These are phyloP conservation scores for Theodoxus fluviatilis DNA, from an alignment of 2,888 invertebrate species.

Conservation along the genomic window DNA sequence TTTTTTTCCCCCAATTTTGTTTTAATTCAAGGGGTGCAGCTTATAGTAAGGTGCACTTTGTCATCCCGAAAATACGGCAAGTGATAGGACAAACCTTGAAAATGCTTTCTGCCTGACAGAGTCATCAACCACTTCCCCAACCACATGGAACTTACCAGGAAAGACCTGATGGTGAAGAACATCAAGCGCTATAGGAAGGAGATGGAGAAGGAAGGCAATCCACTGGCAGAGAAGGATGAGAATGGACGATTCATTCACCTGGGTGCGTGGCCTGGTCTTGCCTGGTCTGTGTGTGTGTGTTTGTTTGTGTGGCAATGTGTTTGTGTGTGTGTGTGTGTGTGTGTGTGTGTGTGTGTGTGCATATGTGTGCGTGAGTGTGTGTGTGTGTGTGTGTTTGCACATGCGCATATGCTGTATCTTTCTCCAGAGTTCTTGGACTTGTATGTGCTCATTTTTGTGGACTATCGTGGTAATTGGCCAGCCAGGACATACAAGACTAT, in stretches of 20 bases:
- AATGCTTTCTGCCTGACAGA: too few relatives aligned
- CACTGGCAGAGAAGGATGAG: constrained; percentile 84
- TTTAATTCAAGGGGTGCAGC: too few relatives aligned
- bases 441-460: too few relatives aligned
- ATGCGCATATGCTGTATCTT: too few relatives aligned
- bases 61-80: too few relatives aligned
- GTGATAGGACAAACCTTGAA: constrained; percentile 18
- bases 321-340: neutral
- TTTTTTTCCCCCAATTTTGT: too few relatives aligned
- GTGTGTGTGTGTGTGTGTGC: neutral
- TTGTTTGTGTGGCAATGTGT: neutral
- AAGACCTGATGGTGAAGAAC: constrained; percentile 94
- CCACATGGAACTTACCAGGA: constrained; percentile 92
- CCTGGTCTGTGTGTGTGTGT: neutral
- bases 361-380: neutral
- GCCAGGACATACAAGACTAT: too few relatives aligned
- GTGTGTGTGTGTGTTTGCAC: too few relatives aligned
- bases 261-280: constrained; percentile 44
- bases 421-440: too few relatives aligned
- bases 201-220: constrained; percentile 87
- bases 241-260: constrained; percentile 64
- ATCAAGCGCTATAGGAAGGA: constrained; percentile 93
- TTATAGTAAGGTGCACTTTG: too few relatives aligned
- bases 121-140: constrained; percentile 96
- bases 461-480: too few relatives aligned